Conservation (phyloP, 2,888 invertebrate species). For the Myathropa florea region DNA sequence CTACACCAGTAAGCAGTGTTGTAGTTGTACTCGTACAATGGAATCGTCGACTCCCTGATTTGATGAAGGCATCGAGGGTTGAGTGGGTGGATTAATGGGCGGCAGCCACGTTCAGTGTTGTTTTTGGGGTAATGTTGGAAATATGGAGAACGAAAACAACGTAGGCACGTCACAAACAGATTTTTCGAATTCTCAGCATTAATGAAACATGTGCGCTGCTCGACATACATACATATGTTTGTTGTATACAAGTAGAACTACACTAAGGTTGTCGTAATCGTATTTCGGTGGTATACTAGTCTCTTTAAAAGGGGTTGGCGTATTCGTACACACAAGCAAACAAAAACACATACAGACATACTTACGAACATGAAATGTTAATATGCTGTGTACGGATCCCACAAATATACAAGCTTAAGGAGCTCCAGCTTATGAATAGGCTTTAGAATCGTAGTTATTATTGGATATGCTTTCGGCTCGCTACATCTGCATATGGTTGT, state of each 20-base stretch:
- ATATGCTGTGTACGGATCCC: slow-evolving; percentile 5
- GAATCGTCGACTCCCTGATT: slow-evolving; percentile 56
- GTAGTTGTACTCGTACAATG: slow-evolving; percentile 48
- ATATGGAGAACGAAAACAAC: slow-evolving; percentile 55
- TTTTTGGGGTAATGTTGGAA: slow-evolving; percentile 42
- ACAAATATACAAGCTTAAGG: neutral
- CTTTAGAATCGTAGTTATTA: slow-evolving; percentile 20
- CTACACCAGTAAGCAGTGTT: slow-evolving; percentile 30
- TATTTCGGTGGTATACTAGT: slow-evolving; percentile 17
- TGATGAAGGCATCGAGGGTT: slow-evolving; percentile 45
- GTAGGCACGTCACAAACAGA: slow-evolving; percentile 62
- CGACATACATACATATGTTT: slow-evolving; percentile 10
- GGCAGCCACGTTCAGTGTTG: slow-evolving; percentile 46
- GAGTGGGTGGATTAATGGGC: slow-evolving; percentile 62
- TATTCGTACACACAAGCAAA: neutral
- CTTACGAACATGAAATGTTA: neutral
- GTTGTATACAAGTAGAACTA: slow-evolving; percentile 8
- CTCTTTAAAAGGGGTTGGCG: slow-evolving; percentile 1
- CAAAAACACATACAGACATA: neutral
- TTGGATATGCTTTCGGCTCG: neutral
- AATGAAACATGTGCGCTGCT: slow-evolving; percentile 39
- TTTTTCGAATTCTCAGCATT: slow-evolving; percentile 47
- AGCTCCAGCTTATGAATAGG: neutral
- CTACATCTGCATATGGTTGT: neutral
- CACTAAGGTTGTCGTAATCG: slow-evolving; percentile 15